Conservation (phyloP, 2,888 invertebrate species). For the Cantharis nigra region DNA sequence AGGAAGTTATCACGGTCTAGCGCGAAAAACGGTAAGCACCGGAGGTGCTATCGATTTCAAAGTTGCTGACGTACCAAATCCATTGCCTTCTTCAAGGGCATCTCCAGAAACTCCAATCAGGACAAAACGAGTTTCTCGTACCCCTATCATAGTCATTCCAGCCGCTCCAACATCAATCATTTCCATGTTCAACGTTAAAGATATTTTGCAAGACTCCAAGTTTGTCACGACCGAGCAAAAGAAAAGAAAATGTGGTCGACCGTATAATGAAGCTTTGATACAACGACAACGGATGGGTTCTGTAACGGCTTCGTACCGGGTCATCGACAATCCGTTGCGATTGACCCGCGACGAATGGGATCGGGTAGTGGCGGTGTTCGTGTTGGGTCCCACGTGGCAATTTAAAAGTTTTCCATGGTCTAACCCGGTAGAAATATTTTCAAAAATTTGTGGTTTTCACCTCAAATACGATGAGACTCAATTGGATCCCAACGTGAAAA, state of each 20-base stretch:
- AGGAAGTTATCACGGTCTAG: constrained; percentile 98
- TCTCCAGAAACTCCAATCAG: too few species aligned
- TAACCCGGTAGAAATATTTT: constrained; percentile 97
- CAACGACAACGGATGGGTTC: constrained; percentile 78
- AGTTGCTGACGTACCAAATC: constrained; percentile 48
- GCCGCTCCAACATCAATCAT: constrained; percentile 94
- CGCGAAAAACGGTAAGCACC: constrained; percentile 92
- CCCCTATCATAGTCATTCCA: constrained; percentile 98
- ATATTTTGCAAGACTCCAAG: constrained; percentile 91
- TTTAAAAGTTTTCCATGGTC: constrained; percentile 99
- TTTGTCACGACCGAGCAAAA: constrained; percentile 90
- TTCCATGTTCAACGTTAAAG: constrained; percentile 97
- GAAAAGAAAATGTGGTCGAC: constrained; percentile 75
- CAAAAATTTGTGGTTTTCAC: constrained; percentile 93
- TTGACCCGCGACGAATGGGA: constrained; percentile 95
- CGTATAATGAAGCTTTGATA: constrained; percentile 93
- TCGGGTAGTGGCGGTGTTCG: constrained; percentile 97
- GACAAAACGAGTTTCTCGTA: constrained; percentile 58
- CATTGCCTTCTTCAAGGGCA: constrained; percentile 52
- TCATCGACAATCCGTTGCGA: constrained; percentile 94
- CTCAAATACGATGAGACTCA: constrained; percentile 95
- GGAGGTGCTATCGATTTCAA: constrained; percentile 66
- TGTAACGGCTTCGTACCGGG: constrained; percentile 87
- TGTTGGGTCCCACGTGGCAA: constrained; percentile 99
- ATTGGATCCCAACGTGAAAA: constrained; percentile 90